Base-by-base conservation (phyloP, 2,888 invertebrate genomes). In the Blastobasis adustella region DNA sequence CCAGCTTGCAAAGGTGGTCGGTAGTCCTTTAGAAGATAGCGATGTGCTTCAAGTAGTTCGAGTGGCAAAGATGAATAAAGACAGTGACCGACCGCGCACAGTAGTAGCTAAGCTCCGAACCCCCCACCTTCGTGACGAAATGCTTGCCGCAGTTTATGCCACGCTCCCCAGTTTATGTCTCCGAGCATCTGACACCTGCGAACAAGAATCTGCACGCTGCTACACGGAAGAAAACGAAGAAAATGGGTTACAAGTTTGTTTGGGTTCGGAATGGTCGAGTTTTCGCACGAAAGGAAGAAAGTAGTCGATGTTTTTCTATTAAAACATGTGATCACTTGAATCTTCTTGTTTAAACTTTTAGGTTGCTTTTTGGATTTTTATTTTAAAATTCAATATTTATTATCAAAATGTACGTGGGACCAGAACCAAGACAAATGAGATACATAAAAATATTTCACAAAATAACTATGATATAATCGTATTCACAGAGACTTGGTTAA, bases 271-370 rank as follows among this genome's bases (percentile, higher is more conserved):
- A 61, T 46, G 66, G 65, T 0, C 51, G 61, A 6, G 58, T 57
- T 10, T 54, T 52, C 48, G 55, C 52, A 41, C 46, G 56, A 5
- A 47, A 45, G 10, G 10, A 45, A n/a, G 45, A 45, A 45, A 10
- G 2, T 9, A 8, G 10, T 10, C 45, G 4, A 45, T 91, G 77
- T 8, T 4, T 45, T n/a, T 10, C n/a, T 45, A 4, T 45, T 45
- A 9, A 10, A 45, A 45, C n/a, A 8, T n/a, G 6, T 2, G 45
- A 45, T 45, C 7, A 10, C 10, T 10, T 45, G 10, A 45, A 45
- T 9, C 45, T n/a, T 45, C 9, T 45, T 41, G 23, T 23, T 23
- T 23, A 23, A 23, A 3, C 2, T 23, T 23, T 23, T 2, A 23
- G 23, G 2, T 23, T 23, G 23, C 23, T 23, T 23, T 23, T 23